These are phyloP conservation scores for Hemichromis elongatus DNA, from an alignment of 2,113 vertebrate species.

Conservation along the genomic window DNA sequence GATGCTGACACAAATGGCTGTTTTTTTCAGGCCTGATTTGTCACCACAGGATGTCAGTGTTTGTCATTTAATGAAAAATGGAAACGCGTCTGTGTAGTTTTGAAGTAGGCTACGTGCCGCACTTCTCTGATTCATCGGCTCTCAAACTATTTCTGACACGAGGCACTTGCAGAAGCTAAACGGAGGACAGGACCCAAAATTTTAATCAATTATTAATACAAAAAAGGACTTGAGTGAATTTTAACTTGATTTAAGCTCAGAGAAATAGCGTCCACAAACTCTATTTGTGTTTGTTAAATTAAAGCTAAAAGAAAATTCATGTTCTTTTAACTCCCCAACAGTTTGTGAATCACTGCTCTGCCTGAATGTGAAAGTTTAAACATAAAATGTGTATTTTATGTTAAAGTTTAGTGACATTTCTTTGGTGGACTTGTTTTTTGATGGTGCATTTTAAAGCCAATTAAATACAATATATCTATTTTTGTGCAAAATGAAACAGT, in stretches of 20 bases:
- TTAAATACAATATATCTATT: neutral
- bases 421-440: neutral
- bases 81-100: neutral
- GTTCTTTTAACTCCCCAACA: neutral
- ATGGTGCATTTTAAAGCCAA: neutral
- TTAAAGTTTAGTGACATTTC: neutral
- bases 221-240: neutral
- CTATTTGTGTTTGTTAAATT: neutral
- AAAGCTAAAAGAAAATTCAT: neutral
- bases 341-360: neutral
- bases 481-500: neutral
- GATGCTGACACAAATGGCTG: neutral
- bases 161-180: neutral
- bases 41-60: conserved; percentile 37
- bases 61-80: neutral
- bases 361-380: neutral
- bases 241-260: neutral
- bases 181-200: neutral
- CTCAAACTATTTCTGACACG: neutral
- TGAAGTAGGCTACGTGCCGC: neutral
- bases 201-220: neutral
- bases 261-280: neutral
- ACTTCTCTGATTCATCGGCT: neutral
- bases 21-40: neutral
- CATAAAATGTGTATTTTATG: neutral